These are phyloP conservation scores for Acrobasis consociella DNA, from an alignment of 2,888 invertebrate genomes.

Conservation along the genomic window DNA sequence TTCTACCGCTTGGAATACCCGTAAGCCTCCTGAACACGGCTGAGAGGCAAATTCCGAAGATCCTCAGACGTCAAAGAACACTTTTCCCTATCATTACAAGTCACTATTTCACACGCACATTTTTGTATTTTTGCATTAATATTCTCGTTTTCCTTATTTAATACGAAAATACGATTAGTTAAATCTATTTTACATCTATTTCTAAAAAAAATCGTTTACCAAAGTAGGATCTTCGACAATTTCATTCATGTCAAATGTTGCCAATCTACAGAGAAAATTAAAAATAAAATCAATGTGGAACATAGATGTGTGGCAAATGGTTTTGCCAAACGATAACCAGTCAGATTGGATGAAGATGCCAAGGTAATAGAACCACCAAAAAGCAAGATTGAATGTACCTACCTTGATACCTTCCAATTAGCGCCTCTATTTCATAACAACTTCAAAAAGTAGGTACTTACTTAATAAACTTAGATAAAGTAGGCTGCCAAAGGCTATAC, in stretches of 20 bases:
- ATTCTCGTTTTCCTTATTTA: neutral
- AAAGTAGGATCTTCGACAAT: neutral
- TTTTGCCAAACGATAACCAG: no score
- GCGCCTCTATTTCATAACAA: no score
- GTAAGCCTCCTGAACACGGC: neutral
- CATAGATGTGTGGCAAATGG: no score
- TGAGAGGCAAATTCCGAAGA: conserved; percentile 15
- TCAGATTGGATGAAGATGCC: no score
- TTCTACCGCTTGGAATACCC: conserved; percentile 16
- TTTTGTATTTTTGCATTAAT: neutral
- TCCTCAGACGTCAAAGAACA: conserved; percentile 5
- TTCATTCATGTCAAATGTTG: conserved; percentile 2
- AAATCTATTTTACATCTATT: neutral
- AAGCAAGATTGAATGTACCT: no score
- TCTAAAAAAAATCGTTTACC: conserved; percentile 1
- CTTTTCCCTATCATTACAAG: conserved; percentile 5
- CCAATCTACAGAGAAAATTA: neutral
- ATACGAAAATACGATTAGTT: neutral
- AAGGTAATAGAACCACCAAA: no score
- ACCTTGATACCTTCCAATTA: no score
- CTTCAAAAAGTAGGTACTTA: no score
- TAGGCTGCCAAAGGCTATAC: no score
- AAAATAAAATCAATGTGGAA: no score
- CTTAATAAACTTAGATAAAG: no score
- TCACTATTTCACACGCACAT: conserved; percentile 2